A percentile compares a stretch with the other conserved stretches of the same genome.
These are phyloP conservation scores for Rhynchonycteris naso DNA, from an alignment of 2,797 vertebrate species.

Conservation along the genomic window DNA sequence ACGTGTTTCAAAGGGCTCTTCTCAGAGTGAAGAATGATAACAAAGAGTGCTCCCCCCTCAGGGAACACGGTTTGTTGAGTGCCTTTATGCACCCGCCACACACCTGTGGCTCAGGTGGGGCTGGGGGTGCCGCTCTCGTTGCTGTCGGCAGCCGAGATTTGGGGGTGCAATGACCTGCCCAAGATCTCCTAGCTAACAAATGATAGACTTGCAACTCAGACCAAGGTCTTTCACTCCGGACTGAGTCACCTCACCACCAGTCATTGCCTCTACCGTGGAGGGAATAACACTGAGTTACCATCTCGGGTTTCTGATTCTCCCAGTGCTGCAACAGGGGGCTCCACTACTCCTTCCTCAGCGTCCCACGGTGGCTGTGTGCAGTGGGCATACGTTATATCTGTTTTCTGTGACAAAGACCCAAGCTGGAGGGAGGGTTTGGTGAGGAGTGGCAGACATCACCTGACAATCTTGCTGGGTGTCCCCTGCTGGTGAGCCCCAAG, in stretches of 20 bases:
- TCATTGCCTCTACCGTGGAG: neutral
- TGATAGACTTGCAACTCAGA: neutral
- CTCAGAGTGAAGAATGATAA: neutral
- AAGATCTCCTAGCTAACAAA: neutral
- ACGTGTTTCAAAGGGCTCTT: neutral
- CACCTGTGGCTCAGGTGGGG: rapidly evolving
- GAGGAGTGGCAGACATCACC: neutral
- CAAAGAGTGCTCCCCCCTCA: neutral
- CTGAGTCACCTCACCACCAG: neutral
- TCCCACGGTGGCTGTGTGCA: neutral
- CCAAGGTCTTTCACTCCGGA: neutral
- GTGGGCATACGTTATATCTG: neutral
- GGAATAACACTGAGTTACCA: neutral
- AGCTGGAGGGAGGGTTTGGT: neutral
- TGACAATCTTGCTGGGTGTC: neutral
- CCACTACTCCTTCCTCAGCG: neutral
- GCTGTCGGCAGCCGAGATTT: neutral
- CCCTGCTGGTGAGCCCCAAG: rapidly evolving
- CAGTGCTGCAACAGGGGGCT: rapidly evolving
- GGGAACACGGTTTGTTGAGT: neutral
- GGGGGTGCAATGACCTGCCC: neutral
- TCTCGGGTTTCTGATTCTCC: rapidly evolving
- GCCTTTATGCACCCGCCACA: no score
- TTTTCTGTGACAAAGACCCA: neutral
- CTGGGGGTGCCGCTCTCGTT: rapidly evolving